Evolutionary conservation across 1,140 invertebrate species (phyloP).

Genomic region (Lepidotrigona ventralis): DNA sequence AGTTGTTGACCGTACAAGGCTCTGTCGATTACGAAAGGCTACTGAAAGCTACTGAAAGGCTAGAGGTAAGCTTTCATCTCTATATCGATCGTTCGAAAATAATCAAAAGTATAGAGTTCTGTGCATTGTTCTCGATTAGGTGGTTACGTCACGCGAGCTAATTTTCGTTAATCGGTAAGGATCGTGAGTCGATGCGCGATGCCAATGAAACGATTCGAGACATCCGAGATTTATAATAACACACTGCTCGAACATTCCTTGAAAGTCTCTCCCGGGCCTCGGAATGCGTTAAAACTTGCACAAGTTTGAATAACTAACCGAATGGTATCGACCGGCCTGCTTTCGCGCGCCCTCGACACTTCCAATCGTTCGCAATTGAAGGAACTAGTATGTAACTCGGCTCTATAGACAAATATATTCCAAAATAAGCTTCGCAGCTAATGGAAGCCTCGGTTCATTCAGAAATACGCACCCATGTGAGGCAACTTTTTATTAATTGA

Average conservation of each 20-base stretch:
- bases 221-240: constrained; percentile 11
- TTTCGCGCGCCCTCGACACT: constrained; percentile 15
- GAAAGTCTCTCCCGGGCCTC: not conserved
- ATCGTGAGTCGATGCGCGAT: not conserved
- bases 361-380: constrained; percentile 2
- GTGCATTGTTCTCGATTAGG: not conserved
- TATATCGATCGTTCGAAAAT: not conserved
- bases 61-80: constrained; percentile 84
- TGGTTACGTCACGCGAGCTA: not conserved
- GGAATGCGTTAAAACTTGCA: constrained; percentile 50
- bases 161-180: not conserved
- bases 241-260: constrained; percentile 29
- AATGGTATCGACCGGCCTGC: constrained; percentile 39
- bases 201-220: constrained; percentile 1
- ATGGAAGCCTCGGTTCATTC: not conserved
- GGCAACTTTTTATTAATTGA: rapidly evolving
- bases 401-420: not conserved
- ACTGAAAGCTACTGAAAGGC: constrained; percentile 88
- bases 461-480: too few species aligned
- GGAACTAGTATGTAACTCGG: not conserved
- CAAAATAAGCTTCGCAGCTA: not conserved
- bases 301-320: constrained; percentile 38
- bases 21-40: constrained; percentile 90
- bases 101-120: not conserved
- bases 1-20: constrained; percentile 88